Evolutionary conservation across 2,113 vertebrate species (phyloP), one percentile per base, ranked within the genome.

Genomic region (Rutilus rutilus): DNA sequence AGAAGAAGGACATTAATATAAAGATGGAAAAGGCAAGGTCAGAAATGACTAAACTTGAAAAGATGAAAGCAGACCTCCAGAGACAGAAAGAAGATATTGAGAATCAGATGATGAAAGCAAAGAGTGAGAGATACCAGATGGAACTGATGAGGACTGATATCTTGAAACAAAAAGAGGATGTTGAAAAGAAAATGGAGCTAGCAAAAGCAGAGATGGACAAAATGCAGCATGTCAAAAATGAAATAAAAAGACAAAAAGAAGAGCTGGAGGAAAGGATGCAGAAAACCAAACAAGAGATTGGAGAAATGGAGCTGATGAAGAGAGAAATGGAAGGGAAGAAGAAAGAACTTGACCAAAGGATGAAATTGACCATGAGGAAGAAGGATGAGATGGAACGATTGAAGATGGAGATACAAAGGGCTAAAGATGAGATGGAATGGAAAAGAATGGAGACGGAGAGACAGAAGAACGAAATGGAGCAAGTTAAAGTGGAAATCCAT

Each of bases 221-320:
- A 75, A 42, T 92, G 42, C 85, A 87, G 45, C 71, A n/a, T 33
- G 52, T 87, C 45, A 88, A 88, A 78, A 82, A 82, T 25, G 87
- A 91, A 62, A 80, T 90, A 78, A 85, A 89, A 78, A 82, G 60
- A 78, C 85, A 90, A 71, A 89, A 36, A 87, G 54, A 86, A 50
- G 88, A 89, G 45, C 27, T 86, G 45, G 90, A 89, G 11, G 80
- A 77, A 74, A 90, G 47, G 52, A 84, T 83, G 74, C 77, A 85
- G 14, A 80, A 74, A 42, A 69, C 78, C 42, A 88, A 88, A 65
- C 62, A 65, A 36, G 88, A 91, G 23, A 88, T 85, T 30, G 77
- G 23, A 80, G 86, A 89, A 76, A 86, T 91, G 81, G 89, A 90
- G 50, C 71, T 90, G 36, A 81, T 86, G 45, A 87, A 87, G 88